These are phyloP conservation scores for Drosophila quadrilineata DNA, from an alignment of 1,140 invertebrate genomes.

Conservation along the genomic window DNA sequence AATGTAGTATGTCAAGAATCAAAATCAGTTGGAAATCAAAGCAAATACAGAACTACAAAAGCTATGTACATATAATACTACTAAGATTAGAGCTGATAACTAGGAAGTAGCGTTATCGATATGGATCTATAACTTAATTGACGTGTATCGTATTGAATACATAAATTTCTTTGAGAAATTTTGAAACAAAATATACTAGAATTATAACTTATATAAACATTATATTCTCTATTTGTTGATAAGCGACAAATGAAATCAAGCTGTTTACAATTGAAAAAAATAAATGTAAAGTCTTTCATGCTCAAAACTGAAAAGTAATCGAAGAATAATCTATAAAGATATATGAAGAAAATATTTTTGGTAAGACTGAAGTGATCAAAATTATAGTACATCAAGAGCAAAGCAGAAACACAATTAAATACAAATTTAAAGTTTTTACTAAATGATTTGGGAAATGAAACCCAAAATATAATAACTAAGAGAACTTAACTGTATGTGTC, in stretches of 20 bases:
- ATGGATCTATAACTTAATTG: conserved; percentile 25
- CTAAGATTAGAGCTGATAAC: conserved; percentile 17
- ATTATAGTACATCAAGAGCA: conserved; percentile 39
- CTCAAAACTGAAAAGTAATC: conserved; percentile 9
- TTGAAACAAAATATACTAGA: conserved; percentile 20
- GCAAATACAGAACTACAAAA: conserved; percentile 50
- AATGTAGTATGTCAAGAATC: conserved; percentile 40
- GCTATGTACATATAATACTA: conserved; percentile 60
- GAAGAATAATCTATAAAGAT: not conserved
- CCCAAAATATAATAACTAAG: conserved; percentile 55
- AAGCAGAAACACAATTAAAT: conserved; percentile 23
- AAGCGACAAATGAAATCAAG: conserved; percentile 18
- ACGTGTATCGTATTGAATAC: conserved; percentile 57
- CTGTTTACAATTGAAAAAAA: conserved; percentile 11
- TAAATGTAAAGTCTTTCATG: conserved; percentile 17
- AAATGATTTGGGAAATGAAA: conserved; percentile 7
- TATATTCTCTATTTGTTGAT: conserved; percentile 25
- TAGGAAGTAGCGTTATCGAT: not conserved
- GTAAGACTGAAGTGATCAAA: conserved; percentile 79
- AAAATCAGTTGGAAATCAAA: conserved; percentile 40
- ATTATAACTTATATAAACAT: conserved; percentile 13
- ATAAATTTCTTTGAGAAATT: conserved; percentile 58
- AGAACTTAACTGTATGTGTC: conserved; percentile 70
- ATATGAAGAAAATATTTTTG: conserved; percentile 61
- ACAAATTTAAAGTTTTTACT: conserved; percentile 29